These are phyloP conservation scores for Aphodius sticticus DNA, from an alignment of 2,888 invertebrate genomes.

Conservation along the genomic window DNA sequence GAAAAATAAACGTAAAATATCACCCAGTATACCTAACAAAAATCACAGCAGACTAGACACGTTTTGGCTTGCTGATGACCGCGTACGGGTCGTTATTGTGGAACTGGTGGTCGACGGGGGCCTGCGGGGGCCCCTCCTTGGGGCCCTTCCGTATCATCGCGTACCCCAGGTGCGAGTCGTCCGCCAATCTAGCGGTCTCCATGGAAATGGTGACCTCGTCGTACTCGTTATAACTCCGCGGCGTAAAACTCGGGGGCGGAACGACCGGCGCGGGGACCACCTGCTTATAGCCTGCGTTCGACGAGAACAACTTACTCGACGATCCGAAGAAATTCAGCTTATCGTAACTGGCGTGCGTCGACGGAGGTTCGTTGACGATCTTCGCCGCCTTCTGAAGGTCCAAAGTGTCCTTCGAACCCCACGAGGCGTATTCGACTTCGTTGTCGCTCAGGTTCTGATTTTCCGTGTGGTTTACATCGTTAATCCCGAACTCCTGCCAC, in stretches of 20 bases:
- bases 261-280: slow-evolving; percentile 64
- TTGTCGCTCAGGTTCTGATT: slow-evolving; percentile 56
- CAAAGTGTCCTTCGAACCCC: slow-evolving; percentile 57
- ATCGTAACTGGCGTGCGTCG: slow-evolving; percentile 72
- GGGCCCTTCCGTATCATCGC: slow-evolving; percentile 76
- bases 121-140: slow-evolving; percentile 56
- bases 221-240: slow-evolving; percentile 72
- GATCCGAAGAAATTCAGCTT: slow-evolving; percentile 83
- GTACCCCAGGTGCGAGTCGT: slow-evolving; percentile 83
- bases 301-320: slow-evolving; percentile 70
- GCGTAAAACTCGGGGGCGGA: slow-evolving; percentile 58
- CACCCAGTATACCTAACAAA: slow-evolving; percentile 19
- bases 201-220: slow-evolving; percentile 73
- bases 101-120: slow-evolving; percentile 69
- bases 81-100: slow-evolving; percentile 84
- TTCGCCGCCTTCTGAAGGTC: slow-evolving; percentile 62
- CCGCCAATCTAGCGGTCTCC: slow-evolving; percentile 76
- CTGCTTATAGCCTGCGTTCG: slow-evolving; percentile 75
- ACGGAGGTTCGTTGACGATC: slow-evolving; percentile 61
- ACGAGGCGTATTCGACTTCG: slow-evolving; percentile 58
- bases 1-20: slow-evolving; percentile 12
- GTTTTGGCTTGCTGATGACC: slow-evolving; percentile 84
- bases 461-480: slow-evolving; percentile 77
- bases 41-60: slow-evolving; percentile 67
- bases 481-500: slow-evolving; percentile 82